Evolutionary conservation across 2,888 invertebrate genomes (phyloP), one percentile per base, ranked within the genome.

Genomic region (Bombyx huttoni): DNA sequence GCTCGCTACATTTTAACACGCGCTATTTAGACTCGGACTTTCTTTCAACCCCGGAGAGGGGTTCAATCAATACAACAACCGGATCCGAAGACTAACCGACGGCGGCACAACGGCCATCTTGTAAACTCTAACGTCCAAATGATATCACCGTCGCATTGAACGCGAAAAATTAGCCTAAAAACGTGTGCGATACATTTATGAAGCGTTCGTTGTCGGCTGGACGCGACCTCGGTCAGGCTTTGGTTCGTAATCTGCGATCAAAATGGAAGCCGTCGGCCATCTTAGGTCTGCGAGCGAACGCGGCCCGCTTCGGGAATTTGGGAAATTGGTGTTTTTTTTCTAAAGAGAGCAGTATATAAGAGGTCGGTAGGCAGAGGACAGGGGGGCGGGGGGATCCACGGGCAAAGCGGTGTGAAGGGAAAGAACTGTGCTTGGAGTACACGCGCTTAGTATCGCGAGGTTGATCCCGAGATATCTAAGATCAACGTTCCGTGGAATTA

Each of bases 271-370:
- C 77, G 78, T 72, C 83, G 74, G 87, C 87, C 87, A 85, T 87
- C 86, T 88, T 86, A 81, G 83, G 77, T 82, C 76, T 72, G 82
- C 80, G 85, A 81, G 86, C 81, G 87, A 79, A 80, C 80, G 73
- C 74, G 78, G 79, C 73, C 81, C 81, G 81, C 81, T 78, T 75
- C 78, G 85, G 83, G 85, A 82, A 84, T 85, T 86, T 87, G 83
- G 86, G 85, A 85, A 87, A 86, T 85, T 85, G 84, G 84, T 86
- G 83, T 84, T 86, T 87, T 79, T 87, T 86, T 81, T 87, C 82
- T 84, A 85, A 86, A 88, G 85, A 86, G 85, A 85, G 85, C 85
- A 86, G 83, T 88, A 84, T 86, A 85, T 84, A 85, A 83, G 84
- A 85, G 85, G 83, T 81, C 78, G 83, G 83, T 81, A 78, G 83